Conservation (phyloP, 2,888 invertebrate genomes). For the Eudemis profundana region DNA sequence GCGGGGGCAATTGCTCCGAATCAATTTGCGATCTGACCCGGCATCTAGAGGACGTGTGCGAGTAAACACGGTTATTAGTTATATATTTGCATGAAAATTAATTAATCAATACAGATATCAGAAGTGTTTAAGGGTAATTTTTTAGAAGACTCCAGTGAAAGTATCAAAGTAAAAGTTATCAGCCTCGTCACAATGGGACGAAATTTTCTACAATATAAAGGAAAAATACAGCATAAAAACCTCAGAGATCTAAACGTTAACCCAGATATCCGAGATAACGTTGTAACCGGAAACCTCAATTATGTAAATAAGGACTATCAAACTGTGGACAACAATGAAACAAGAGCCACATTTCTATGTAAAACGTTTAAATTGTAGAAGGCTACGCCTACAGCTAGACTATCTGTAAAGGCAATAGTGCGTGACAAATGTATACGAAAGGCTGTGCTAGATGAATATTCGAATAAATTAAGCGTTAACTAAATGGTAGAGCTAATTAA, state of each 20-base stretch:
- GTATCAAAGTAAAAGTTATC: too few species aligned
- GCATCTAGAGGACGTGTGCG: constrained; percentile 47
- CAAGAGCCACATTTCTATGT: constrained; percentile 36
- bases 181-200: too few species aligned
- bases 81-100: constrained; percentile 5
- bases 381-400: constrained; percentile 38
- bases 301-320: constrained; percentile 37
- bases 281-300: constrained; percentile 27
- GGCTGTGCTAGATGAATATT: constrained; percentile 34
- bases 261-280: constrained; percentile 18
- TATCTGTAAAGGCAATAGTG: constrained; percentile 36
- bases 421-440: constrained; percentile 38
- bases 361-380: constrained; percentile 37
- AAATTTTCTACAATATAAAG: too few species aligned
- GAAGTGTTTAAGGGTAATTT: not conserved
- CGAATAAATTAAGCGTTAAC: constrained; percentile 34
- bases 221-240: not conserved
- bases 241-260: constrained; percentile 12
- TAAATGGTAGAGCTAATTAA: constrained; percentile 33
- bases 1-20: constrained; percentile 60
- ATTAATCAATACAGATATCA: too few species aligned
- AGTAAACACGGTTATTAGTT: constrained; percentile 41
- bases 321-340: constrained; percentile 38
- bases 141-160: not conserved
- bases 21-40: constrained; percentile 73